Evolutionary conservation across 2,888 invertebrate species (phyloP).

Genomic region (Sesia apiformis): DNA sequence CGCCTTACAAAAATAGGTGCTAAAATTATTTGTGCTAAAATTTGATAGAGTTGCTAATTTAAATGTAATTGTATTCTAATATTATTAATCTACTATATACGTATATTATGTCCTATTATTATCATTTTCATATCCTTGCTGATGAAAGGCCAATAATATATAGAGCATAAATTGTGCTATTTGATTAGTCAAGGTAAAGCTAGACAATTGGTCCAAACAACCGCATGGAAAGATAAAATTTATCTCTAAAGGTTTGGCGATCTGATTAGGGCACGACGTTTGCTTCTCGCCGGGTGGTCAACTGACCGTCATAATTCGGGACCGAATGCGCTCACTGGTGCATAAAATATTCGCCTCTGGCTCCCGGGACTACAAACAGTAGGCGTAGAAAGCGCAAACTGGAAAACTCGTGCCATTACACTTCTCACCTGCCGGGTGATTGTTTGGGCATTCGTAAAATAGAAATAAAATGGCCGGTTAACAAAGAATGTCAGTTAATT

Average conservation of each 20-base stretch:
- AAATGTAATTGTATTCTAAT: too few species aligned
- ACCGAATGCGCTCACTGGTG: conserved; percentile 56
- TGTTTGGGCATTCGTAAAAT: conserved; percentile 5
- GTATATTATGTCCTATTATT: too few species aligned
- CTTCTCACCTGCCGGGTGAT: conserved; percentile 50
- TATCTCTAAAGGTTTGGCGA: conserved; percentile 63
- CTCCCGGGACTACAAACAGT: conserved; percentile 14
- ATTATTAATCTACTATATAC: too few species aligned
- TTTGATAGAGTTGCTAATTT: too few species aligned
- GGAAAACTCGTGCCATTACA: conserved; percentile 58
- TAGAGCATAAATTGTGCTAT: too few species aligned
- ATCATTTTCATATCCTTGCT: too few species aligned
- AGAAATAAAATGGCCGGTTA: conserved; percentile 18
- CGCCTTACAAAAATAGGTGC: too few species aligned
- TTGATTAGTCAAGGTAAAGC: background rate
- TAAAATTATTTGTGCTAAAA: too few species aligned
- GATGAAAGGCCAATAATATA: too few species aligned
- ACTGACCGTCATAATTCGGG: conserved; percentile 72
- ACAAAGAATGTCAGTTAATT: background rate
- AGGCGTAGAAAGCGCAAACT: conserved; percentile 47
- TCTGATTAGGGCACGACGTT: conserved; percentile 51
- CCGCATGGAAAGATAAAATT: conserved; percentile 27
- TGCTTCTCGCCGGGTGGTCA: conserved; percentile 46
- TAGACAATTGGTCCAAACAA: background rate
- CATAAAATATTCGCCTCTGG: conserved; percentile 60